A percentile compares a stretch with the other conserved stretches of the same genome.
phyloP scores from a whole-genome alignment of 2,113 vertebrate genomes.

The Hepsetus odoe region DNA sequence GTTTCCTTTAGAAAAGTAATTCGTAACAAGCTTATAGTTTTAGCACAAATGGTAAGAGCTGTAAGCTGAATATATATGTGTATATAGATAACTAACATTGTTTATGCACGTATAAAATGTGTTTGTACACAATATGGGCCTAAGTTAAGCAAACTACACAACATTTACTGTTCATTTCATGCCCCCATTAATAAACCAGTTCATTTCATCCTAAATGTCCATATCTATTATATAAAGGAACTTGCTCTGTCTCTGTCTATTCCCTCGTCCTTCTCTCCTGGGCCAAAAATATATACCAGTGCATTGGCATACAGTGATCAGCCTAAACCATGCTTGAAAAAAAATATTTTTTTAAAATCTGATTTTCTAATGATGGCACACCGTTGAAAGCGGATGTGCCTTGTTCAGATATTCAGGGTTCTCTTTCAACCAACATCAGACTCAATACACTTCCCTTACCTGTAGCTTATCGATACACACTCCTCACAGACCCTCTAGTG shows the following conservation, averaged over 20 bases:
- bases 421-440: conserved; percentile 10
- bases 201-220: not conserved
- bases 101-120: not conserved
- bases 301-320: conserved; percentile 27
- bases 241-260: not conserved
- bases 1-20: too few species aligned
- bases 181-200: not conserved
- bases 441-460: conserved; percentile 34
- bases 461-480: conserved; percentile 31
- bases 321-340: conserved; percentile 16
- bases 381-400: not conserved
- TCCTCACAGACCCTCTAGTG: conserved; percentile 70
- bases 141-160: not conserved
- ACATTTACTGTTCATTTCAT: too few species aligned
- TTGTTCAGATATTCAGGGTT: not conserved
- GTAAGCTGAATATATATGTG: too few species aligned
- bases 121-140: not conserved
- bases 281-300: conserved; percentile 32
- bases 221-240: conserved; percentile 1
- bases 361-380: too few species aligned
- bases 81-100: too few species aligned
- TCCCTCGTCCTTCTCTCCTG: not conserved
- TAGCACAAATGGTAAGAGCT: too few species aligned
- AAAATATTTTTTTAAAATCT: too few species aligned
- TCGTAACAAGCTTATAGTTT: too few species aligned